These are phyloP conservation scores for Ophioninae sp. DNA, from an alignment of 2,888 invertebrate species.

Conservation along the genomic window DNA sequence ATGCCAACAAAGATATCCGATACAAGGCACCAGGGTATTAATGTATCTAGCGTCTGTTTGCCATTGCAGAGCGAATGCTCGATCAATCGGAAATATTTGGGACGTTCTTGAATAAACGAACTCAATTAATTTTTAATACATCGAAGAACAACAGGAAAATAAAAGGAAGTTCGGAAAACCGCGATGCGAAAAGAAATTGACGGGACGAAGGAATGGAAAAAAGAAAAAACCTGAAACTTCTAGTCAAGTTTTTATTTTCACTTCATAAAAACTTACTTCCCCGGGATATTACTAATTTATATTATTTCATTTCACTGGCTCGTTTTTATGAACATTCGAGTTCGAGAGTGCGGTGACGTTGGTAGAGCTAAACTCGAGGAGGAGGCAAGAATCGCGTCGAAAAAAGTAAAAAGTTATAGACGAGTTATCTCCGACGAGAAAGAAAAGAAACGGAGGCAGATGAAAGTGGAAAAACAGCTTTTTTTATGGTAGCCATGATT, in stretches of 20 bases:
- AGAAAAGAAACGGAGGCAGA: background rate
- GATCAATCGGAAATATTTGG: too few relatives aligned
- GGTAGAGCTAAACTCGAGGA: background rate
- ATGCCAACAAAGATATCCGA: too few relatives aligned
- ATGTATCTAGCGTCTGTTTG: too few relatives aligned
- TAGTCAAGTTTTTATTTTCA: slow-evolving; percentile 4
- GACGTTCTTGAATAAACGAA: too few relatives aligned
- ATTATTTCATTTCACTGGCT: slow-evolving; percentile 71
- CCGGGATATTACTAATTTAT: slow-evolving; percentile 69
- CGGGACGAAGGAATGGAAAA: background rate
- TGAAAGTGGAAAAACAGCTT: background rate
- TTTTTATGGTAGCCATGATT: background rate
- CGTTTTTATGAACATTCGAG: slow-evolving; percentile 68
- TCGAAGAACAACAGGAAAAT: background rate
- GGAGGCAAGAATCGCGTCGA: background rate
- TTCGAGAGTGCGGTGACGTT: background rate
- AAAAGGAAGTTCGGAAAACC: background rate
- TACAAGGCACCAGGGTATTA: too few relatives aligned
- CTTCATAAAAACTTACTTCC: background rate
- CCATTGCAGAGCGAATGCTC: too few relatives aligned
- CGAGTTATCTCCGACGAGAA: background rate
- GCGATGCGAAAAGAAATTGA: background rate
- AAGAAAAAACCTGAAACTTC: slow-evolving; percentile 36
- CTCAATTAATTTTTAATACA: too few relatives aligned
- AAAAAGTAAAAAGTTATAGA: background rate